Percentiles rank a stretch among this genome's conserved stretches.
Evolutionary conservation across 2,888 invertebrate species (phyloP).

Genomic region (Agrotis puta): DNA sequence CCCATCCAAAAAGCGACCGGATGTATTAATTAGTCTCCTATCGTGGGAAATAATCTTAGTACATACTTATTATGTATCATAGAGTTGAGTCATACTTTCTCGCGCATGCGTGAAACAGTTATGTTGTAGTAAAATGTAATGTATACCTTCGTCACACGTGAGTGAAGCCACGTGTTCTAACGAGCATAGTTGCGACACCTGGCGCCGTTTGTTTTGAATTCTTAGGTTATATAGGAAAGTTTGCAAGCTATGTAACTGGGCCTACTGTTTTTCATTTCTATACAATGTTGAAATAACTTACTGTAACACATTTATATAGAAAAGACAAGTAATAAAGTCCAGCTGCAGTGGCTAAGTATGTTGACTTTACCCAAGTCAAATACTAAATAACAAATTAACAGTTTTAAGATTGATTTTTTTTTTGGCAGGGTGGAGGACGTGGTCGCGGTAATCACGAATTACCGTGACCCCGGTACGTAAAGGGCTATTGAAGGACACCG

Average conservation of each 20-base stretch:
- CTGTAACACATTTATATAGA: too few relatives aligned
- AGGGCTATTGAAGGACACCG: too few relatives aligned
- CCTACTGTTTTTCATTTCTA: not conserved
- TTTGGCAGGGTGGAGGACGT: too few relatives aligned
- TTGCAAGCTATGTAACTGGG: not conserved
- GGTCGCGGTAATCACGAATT: too few relatives aligned
- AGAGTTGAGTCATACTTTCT: constrained; percentile 55
- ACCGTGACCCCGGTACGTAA: too few relatives aligned
- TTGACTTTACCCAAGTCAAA: too few relatives aligned
- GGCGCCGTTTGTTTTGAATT: constrained; percentile 36
- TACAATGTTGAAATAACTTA: too few relatives aligned
- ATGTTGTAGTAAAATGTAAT: constrained; percentile 35
- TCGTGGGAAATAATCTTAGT: constrained; percentile 29
- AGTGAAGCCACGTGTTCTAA: constrained; percentile 54
- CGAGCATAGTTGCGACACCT: constrained; percentile 33
- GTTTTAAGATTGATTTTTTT: not conserved
- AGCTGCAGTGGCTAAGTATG: too few relatives aligned
- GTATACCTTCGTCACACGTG: constrained; percentile 40
- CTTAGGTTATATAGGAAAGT: constrained; percentile 27
- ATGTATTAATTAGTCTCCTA: not conserved
- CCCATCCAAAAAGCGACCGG: not conserved
- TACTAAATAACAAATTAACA: too few relatives aligned
- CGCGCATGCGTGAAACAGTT: constrained; percentile 41
- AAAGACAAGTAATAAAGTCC: too few relatives aligned
- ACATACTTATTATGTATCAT: not conserved